Conservation (phyloP, 1,140 invertebrate species). For the Stenopsyche tienmushanensis region DNA sequence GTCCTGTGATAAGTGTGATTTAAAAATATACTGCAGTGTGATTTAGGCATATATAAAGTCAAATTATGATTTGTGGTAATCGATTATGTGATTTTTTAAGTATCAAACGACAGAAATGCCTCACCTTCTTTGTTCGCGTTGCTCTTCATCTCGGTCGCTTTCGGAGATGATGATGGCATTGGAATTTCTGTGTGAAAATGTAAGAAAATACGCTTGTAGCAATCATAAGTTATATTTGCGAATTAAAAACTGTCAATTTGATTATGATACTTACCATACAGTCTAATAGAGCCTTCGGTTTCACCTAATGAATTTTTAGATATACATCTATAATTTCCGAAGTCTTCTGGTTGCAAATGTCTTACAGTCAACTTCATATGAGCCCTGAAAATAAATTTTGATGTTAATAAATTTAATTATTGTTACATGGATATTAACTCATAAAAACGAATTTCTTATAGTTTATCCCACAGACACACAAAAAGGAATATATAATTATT, state of each 20-base stretch:
- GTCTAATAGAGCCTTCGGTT: slow-evolving; percentile 86
- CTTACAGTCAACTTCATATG: slow-evolving; percentile 84
- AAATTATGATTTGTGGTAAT: no score
- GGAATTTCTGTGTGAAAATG: slow-evolving; percentile 67
- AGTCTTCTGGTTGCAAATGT: slow-evolving; percentile 74
- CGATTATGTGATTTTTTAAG: no score
- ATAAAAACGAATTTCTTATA: not conserved
- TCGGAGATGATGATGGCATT: slow-evolving; percentile 64
- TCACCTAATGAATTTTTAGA: slow-evolving; percentile 93
- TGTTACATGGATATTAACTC: not conserved
- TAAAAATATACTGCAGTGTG: no score
- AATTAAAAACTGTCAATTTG: no score
- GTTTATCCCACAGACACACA: no score
- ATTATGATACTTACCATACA: slow-evolving; percentile 75
- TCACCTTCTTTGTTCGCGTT: slow-evolving; percentile 66
- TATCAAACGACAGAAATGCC: no score
- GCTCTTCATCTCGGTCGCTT: slow-evolving; percentile 66
- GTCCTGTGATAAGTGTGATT: no score
- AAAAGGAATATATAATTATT: no score
- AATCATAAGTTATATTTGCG: slow-evolving; percentile 23
- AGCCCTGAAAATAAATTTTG: slow-evolving; percentile 58
- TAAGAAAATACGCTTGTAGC: not conserved
- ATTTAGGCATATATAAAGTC: no score
- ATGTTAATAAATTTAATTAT: not conserved
- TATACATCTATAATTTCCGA: slow-evolving; percentile 84